Conservation (phyloP, 2,888 invertebrate species). For the Dioctria linearis region DNA sequence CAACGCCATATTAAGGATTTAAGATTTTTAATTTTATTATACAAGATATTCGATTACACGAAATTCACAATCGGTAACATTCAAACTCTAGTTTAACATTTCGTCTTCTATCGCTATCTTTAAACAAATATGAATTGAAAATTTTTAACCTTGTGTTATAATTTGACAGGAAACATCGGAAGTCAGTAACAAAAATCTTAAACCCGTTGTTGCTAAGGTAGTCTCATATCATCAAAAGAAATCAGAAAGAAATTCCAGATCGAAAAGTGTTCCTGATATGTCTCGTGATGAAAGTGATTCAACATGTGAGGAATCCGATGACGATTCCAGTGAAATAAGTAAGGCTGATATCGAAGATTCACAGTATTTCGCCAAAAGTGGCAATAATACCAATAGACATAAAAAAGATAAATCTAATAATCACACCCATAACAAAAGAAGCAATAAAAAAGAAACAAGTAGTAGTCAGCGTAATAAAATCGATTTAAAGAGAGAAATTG, state of each 20-base stretch:
- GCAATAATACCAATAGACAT: neutral
- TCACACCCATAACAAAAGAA: conserved; percentile 16
- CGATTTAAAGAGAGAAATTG: conserved; percentile 73
- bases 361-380: conserved; percentile 3
- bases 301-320: conserved; percentile 70
- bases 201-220: conserved; percentile 54
- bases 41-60: too few relatives aligned
- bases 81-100: too few relatives aligned
- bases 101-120: too few relatives aligned
- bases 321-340: conserved; percentile 12
- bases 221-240: conserved; percentile 59
- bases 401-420: conserved; percentile 67
- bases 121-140: too few relatives aligned
- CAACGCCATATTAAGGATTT: too few relatives aligned
- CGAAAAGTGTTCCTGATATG: conserved; percentile 73
- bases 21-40: too few relatives aligned
- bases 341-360: neutral
- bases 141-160: too few relatives aligned
- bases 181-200: conserved; percentile 60
- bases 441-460: neutral
- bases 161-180: conserved; percentile 29
- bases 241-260: conserved; percentile 69
- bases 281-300: conserved; percentile 64
- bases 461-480: neutral
- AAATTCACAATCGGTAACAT: too few relatives aligned